These are phyloP conservation scores for Chrysoperla carnea DNA, from an alignment of 1,140 invertebrate genomes.

Conservation along the genomic window DNA sequence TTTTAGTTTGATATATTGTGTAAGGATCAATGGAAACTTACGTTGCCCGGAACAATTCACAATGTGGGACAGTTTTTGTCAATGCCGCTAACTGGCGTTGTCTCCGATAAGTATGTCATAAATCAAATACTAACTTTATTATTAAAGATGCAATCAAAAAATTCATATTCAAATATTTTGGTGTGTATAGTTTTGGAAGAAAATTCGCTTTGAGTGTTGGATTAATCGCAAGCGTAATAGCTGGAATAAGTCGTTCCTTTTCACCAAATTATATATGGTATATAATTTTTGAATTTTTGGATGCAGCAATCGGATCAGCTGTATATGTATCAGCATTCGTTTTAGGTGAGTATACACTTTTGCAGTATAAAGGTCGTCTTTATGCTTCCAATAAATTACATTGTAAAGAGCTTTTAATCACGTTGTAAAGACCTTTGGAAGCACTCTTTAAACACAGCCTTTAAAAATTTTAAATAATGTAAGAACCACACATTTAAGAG, in stretches of 20 bases:
- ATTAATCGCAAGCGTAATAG: conserved; percentile 32
- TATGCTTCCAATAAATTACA: too few relatives aligned
- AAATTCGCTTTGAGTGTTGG: conserved; percentile 36
- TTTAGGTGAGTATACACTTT: conserved; percentile 24
- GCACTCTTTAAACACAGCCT: too few relatives aligned
- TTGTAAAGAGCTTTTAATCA: too few relatives aligned
- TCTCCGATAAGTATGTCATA: conserved; percentile 33
- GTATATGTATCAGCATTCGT: conserved; percentile 43
- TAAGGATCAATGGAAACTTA: conserved; percentile 39
- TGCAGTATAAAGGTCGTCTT: too few relatives aligned
- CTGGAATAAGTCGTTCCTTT: conserved; percentile 42
- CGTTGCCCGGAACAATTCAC: conserved; percentile 43
- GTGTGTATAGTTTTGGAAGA: conserved; percentile 38
- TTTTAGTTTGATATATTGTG: conserved; percentile 29
- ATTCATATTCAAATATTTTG: too few relatives aligned
- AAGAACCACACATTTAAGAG: too few relatives aligned
- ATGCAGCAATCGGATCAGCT: conserved; percentile 37
- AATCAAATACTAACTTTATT: not conserved
- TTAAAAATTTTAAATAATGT: too few relatives aligned
- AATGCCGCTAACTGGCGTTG: conserved; percentile 38
- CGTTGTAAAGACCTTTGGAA: too few relatives aligned
- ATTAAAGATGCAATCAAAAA: conserved; percentile 1
- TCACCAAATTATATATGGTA: conserved; percentile 43
- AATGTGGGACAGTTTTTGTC: conserved; percentile 44
- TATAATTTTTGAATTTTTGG: conserved; percentile 41